Evolutionary conservation across 2,888 invertebrate species (phyloP), one percentile per base, ranked within the genome.

Genomic region (Drosophila fungiperda): DNA sequence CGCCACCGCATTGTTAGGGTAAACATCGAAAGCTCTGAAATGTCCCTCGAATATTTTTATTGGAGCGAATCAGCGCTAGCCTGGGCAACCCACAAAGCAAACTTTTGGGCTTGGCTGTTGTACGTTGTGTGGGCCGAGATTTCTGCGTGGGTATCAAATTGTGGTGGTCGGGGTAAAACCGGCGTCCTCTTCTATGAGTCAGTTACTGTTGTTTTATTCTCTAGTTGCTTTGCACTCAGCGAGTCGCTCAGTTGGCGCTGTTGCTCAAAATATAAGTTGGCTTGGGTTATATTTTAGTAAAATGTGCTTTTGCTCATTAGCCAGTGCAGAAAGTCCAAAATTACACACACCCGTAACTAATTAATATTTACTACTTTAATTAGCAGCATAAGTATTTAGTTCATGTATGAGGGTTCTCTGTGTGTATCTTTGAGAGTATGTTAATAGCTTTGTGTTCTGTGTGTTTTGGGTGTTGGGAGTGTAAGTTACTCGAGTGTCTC

Each of bases 281-380:
- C 60, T 55, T 66, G 62, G 70, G 42, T 45, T 49, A 49, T 64
- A 74, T 74, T 74, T 77, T 65, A 72, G 54, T 69, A 49, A 17
- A 72, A 72, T 61, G 52, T 60, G 70, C 35, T 68, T 69, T 53
- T 29, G 12, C 20, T 62, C 62, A 48, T 60, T 62, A 61, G 73
- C 62, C 62, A 59, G 49, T 65, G 29, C 9, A 23, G 29, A 6
- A 58, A 49, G 48, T 50, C 45, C 17, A 12, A 57, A 69, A 40
- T 62, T 45, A n/a, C 52, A 12, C 26, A 50, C 33, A 50, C 36
- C 6, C 20, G 33, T 33, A 42, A 57, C 82, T 85, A 85, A 89
- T 85, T 89, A 87, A 84, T 82, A 89, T 85, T 73, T 73, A 88
- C 87, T 77, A 70, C 63, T 70, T 68, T 73, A 84, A 79, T 84